These are phyloP conservation scores for Ceramica pisi DNA, from an alignment of 2,888 invertebrate species.

Conservation along the genomic window DNA sequence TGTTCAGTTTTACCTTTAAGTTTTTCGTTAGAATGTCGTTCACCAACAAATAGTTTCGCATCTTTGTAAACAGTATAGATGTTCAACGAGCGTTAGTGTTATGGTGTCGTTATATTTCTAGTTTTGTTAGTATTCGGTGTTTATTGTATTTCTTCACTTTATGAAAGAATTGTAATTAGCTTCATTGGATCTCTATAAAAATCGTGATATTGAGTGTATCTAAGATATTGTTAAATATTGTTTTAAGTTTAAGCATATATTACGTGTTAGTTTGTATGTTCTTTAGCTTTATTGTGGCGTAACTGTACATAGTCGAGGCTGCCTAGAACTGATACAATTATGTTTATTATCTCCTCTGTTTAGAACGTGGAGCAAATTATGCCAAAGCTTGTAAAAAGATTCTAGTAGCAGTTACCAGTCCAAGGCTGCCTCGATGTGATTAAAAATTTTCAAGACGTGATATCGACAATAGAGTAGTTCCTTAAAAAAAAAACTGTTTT, in stretches of 20 bases:
- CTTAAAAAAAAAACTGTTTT: not conserved
- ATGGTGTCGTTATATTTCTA: not conserved
- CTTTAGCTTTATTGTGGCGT: not conserved
- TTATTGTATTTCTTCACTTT: not conserved
- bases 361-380: slow-evolving; percentile 1
- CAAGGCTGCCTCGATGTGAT: not conserved
- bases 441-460: not conserved
- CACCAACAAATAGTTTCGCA: not conserved
- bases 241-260: slow-evolving; percentile 28
- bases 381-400: not conserved
- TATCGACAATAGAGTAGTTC: not conserved
- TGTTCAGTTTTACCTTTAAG: not conserved
- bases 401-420: not conserved
- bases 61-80: not conserved
- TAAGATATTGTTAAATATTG: not conserved
- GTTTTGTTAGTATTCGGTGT: not conserved
- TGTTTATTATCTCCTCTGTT: not conserved
- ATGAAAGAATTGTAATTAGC: slow-evolving; percentile 12
- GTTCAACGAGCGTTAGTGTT: too few relatives aligned
- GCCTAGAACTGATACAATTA: not conserved
- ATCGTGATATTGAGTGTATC: slow-evolving; percentile 11
- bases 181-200: slow-evolving; percentile 25
- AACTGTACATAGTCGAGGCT: slow-evolving; percentile 15
- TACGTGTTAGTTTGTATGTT: not conserved
- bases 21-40: too few relatives aligned